These are phyloP conservation scores for Eupithecia exiguata DNA, from an alignment of 2,888 invertebrate species.

Conservation along the genomic window DNA sequence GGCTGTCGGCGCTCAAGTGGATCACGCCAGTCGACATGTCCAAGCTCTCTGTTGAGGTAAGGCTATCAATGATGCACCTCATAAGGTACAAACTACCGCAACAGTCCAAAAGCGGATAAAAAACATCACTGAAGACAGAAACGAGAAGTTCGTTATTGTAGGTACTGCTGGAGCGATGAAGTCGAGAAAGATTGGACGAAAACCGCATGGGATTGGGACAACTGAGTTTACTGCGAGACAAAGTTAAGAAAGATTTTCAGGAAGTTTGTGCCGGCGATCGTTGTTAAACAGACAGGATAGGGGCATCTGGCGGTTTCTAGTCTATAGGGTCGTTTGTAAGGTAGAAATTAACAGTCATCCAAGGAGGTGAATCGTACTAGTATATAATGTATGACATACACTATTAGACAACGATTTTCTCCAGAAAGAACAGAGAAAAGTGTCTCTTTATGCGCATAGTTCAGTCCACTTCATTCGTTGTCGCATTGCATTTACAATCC, in stretches of 20 bases:
- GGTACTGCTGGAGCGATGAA: background rate
- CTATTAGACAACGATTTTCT: background rate
- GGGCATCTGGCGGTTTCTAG: background rate
- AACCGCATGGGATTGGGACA: background rate
- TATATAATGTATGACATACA: no score
- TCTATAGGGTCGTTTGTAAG: background rate
- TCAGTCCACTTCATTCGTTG: background rate
- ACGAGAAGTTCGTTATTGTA: background rate
- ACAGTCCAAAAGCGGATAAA: background rate
- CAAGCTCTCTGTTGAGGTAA: slow-evolving; percentile 93
- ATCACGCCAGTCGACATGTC: slow-evolving; percentile 97
- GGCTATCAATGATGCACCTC: background rate
- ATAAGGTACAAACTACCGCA: background rate
- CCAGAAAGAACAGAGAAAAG: background rate
- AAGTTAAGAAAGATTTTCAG: no score
- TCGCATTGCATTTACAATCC: background rate
- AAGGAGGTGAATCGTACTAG: background rate
- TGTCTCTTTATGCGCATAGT: background rate
- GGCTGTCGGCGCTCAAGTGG: slow-evolving; percentile 95
- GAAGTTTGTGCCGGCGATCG: no score
- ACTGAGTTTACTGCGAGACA: background rate
- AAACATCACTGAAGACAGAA: background rate
- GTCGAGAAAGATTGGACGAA: background rate
- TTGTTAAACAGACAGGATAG: background rate
- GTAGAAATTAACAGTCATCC: background rate